A percentile compares a stretch with the other conserved stretches of the same genome.
Conservation (phyloP, 2,113 vertebrate genomes). For the Sphyrna mokarran region DNA sequence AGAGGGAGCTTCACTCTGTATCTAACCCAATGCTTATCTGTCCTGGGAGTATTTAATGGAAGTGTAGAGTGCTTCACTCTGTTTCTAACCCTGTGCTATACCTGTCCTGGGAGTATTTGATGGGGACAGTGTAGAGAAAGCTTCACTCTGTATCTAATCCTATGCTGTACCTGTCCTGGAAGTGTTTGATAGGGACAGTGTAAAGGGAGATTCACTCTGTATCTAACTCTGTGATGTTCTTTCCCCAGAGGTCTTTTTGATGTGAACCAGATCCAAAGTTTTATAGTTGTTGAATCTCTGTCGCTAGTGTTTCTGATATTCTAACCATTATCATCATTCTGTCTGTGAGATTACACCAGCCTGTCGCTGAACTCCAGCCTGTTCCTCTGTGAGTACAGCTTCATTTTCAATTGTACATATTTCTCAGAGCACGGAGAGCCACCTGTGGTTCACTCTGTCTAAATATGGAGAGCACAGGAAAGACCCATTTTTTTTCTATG, state of each 20-base stretch:
- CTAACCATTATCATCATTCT: neutral
- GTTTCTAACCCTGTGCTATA: neutral
- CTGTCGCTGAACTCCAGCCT: neutral
- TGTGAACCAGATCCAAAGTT: neutral
- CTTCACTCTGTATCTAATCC: neutral
- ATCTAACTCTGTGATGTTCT: neutral
- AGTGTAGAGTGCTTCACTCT: neutral
- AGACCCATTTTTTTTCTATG: neutral
- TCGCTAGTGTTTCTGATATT: neutral
- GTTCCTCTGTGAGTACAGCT: neutral
- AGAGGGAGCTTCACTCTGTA: neutral
- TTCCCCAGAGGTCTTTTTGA: neutral
- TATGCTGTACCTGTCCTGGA: neutral
- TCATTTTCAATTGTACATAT: neutral
- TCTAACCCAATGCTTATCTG: neutral
- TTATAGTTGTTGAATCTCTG: neutral
- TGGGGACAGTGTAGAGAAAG: neutral
- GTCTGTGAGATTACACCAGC: neutral
- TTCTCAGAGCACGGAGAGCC: neutral
- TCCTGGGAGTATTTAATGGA: neutral
- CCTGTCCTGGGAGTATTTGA: neutral
- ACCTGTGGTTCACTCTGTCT: neutral
- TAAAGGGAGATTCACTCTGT: neutral
- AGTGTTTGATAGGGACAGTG: neutral
- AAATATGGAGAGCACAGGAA: constrained; percentile 16